phyloP scores from a whole-genome alignment of 2,888 invertebrate genomes.

The Lasioglossum zephyrum region DNA sequence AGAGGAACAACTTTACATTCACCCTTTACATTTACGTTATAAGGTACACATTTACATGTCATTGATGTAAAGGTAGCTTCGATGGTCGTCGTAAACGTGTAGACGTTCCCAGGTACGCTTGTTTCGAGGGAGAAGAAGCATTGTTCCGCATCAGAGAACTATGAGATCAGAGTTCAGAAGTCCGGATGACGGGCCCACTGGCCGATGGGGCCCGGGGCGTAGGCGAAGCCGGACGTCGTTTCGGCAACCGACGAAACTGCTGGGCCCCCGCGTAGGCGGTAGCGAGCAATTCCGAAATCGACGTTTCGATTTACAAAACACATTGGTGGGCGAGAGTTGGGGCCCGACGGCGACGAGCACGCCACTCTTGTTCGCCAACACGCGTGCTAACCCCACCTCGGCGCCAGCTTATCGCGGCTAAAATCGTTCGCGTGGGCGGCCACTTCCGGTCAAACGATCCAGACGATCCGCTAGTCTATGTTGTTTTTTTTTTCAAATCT shows the following conservation, averaged over 20 bases:
- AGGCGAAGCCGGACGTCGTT: constrained; percentile 74
- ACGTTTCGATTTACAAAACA: constrained; percentile 71
- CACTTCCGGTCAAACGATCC: constrained; percentile 64
- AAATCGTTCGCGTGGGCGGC: constrained; percentile 61
- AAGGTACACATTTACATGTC: too few species aligned
- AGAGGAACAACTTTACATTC: too few species aligned
- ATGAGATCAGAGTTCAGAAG: constrained; percentile 31
- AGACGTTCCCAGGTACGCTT: background rate
- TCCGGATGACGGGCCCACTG: constrained; percentile 27
- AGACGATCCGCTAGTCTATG: background rate
- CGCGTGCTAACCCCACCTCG: constrained; percentile 43
- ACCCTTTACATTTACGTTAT: too few species aligned
- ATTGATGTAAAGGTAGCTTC: background rate
- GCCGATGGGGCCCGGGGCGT: constrained; percentile 34
- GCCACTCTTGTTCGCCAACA: constrained; percentile 52
- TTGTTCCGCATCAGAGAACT: background rate
- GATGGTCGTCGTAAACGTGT: background rate
- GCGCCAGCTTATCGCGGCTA: constrained; percentile 56
- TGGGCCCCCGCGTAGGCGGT: constrained; percentile 63
- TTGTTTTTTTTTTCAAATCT: background rate
- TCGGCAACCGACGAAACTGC: constrained; percentile 63
- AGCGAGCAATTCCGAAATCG: constrained; percentile 71
- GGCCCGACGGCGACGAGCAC: constrained; percentile 38
- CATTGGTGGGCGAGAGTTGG: constrained; percentile 64
- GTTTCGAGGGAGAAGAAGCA: background rate